phyloP scores from a whole-genome alignment of 2,888 invertebrate species.

The Poecilobothrus nobilitatus region DNA sequence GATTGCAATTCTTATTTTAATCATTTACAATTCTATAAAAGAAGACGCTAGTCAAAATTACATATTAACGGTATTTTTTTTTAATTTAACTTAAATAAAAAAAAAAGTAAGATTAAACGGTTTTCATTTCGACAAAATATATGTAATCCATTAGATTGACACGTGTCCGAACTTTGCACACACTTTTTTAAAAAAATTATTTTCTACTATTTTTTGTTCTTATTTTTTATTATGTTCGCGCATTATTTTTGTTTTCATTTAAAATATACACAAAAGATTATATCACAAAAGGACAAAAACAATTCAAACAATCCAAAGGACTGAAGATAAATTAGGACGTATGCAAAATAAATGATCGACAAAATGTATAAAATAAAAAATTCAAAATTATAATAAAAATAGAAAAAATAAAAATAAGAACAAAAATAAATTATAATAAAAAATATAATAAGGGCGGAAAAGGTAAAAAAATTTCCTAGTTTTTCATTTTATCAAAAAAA shows the following conservation, averaged over 20 bases:
- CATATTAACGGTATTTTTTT: not conserved
- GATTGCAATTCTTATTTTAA: too few species aligned
- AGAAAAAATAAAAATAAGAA: not conserved
- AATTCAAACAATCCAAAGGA: not conserved
- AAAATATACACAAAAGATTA: not conserved
- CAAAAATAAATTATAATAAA: not conserved
- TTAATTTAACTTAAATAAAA: not conserved
- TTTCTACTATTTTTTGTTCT: too few species aligned
- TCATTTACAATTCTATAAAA: too few species aligned
- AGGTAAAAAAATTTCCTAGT: not conserved
- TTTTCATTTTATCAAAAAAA: too few species aligned
- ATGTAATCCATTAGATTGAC: constrained; percentile 6
- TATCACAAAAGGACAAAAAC: not conserved
- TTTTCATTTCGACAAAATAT: not conserved
- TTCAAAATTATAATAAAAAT: not conserved
- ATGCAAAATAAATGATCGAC: constrained; percentile 6
- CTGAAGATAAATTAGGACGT: constrained; percentile 6
- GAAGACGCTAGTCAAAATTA: too few species aligned
- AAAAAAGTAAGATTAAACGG: not conserved
- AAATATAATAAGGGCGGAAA: not conserved
- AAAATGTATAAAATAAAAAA: not conserved
- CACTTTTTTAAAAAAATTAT: not conserved
- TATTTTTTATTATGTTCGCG: too few species aligned
- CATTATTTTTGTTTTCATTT: too few species aligned
- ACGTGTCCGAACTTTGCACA: constrained; percentile 4